Conservation (phyloP, 1,140 invertebrate species). For the Leguminivora glycinivorella region DNA sequence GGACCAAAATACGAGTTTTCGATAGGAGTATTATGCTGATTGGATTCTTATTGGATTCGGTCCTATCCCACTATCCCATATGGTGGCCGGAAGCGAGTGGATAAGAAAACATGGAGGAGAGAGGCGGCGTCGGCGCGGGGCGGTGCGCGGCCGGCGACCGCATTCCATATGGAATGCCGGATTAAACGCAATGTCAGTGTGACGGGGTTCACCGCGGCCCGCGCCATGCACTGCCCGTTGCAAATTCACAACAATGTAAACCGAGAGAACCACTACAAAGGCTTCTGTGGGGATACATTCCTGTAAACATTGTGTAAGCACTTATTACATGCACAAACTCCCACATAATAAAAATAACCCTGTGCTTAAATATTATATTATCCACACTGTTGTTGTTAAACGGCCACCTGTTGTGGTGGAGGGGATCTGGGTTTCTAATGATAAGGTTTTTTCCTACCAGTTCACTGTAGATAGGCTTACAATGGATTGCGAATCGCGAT, state of each 20-base stretch:
- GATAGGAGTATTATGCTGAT: conserved; percentile 33
- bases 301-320: neutral
- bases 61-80: conserved; percentile 70
- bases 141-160: conserved; percentile 72
- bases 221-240: conserved; percentile 52
- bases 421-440: neutral
- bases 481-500: neutral
- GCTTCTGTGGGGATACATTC: conserved; percentile 4
- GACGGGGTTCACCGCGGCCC: conserved; percentile 46
- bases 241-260: conserved; percentile 63
- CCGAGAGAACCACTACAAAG: neutral
- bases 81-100: conserved; percentile 65
- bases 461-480: neutral
- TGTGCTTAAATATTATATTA: neutral
- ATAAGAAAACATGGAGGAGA: conserved; percentile 72
- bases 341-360: neutral
- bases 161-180: conserved; percentile 77
- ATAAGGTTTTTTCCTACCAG: neutral
- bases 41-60: conserved; percentile 61
- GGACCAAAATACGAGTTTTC: conserved; percentile 5
- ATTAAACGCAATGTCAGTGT: conserved; percentile 76
- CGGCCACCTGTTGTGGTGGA: neutral
- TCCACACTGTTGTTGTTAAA: neutral
- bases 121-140: conserved; percentile 64
- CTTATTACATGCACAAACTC: neutral